Conservation (phyloP, 2,113 vertebrate genomes). For the Erythrocercus mccallii region DNA sequence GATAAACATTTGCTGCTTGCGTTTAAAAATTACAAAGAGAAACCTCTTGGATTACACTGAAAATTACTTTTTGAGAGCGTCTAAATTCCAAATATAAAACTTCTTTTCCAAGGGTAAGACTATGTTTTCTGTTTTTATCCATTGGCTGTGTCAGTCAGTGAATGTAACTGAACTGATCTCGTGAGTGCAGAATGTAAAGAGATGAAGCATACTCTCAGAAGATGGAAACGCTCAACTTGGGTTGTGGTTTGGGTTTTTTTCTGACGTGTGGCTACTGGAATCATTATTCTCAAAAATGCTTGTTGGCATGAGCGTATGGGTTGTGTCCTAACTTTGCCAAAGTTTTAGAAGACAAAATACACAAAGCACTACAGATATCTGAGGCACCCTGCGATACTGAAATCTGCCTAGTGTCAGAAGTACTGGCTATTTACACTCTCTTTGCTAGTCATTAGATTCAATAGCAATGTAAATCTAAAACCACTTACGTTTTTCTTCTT, state of each 20-base stretch:
- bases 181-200: background rate
- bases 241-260: background rate
- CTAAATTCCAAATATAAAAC: background rate
- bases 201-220: background rate
- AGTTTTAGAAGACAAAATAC: background rate
- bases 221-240: background rate
- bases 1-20: background rate
- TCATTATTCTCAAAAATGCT: background rate
- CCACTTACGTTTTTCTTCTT: slow-evolving; percentile 90
- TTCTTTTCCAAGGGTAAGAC: background rate
- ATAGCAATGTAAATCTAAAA: background rate
- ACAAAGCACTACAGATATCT: background rate
- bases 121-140: background rate
- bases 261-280: background rate
- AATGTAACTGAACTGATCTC: background rate
- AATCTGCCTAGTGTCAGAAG: background rate
- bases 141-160: background rate
- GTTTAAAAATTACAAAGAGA: background rate
- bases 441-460: background rate
- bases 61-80: background rate
- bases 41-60: background rate
- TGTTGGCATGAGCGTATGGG: background rate
- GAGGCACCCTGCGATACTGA: background rate
- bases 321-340: background rate
- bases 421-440: background rate